These are phyloP conservation scores for Haemorhous mexicanus DNA, from an alignment of 2,113 vertebrate species.

Conservation along the genomic window DNA sequence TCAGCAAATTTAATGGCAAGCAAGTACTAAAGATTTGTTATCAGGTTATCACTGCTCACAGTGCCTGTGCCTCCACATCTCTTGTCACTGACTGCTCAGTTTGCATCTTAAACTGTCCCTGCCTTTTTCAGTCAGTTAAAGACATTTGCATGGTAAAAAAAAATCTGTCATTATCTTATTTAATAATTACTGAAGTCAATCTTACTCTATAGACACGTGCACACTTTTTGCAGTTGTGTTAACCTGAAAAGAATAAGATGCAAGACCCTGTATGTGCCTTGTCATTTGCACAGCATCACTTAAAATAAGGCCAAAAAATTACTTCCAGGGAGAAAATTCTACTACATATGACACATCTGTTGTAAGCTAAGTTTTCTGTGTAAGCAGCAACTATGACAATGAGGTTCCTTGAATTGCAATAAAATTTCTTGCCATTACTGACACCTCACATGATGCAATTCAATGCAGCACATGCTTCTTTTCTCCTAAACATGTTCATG, in stretches of 20 bases:
- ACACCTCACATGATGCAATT: rapidly evolving
- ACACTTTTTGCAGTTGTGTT: not conserved
- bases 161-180: not conserved
- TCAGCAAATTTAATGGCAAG: not conserved
- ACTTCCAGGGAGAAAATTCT: not conserved
- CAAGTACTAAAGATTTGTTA: not conserved
- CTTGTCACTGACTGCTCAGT: not conserved
- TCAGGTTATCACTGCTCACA: not conserved
- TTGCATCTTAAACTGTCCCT: not conserved
- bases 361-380: not conserved
- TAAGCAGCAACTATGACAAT: not conserved
- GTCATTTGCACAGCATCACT: not conserved
- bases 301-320: not conserved
- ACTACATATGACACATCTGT: not conserved
- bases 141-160: not conserved
- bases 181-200: not conserved
- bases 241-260: not conserved
- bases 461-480: not conserved
- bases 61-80: not conserved
- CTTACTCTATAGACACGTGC: not conserved
- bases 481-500: not conserved
- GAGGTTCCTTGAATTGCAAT: not conserved
- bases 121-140: not conserved
- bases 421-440: not conserved
- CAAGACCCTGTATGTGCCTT: not conserved